Base-by-base conservation (phyloP, 2,888 invertebrate genomes). In the Orchesella flavescens region DNA sequence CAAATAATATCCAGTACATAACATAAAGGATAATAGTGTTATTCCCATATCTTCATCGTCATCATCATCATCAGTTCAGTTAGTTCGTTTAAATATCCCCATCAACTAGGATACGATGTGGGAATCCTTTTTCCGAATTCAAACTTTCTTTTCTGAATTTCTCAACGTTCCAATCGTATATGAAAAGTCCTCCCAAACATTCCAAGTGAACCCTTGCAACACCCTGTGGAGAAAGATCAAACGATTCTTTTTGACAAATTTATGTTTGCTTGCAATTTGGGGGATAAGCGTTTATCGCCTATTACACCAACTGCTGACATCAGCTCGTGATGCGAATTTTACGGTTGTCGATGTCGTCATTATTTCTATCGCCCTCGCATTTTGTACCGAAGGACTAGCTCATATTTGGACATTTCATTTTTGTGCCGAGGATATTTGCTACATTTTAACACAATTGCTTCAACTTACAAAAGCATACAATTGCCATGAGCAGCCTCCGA, bases 191-290 rank as follows among this genome's bases (percentile, higher is more conserved):
- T 44, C 66, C 55, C 73, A 80, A 59, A 66, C 46, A 53, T 80
- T 80, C 17, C 73, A 72, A 66, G 80, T 80, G 24, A 80, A 53
- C 9, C 80, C 80, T n/a, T 80, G 80, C 73, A 80, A 80, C 74
- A 81, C 81, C n/a, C 49, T 61, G 34, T 74, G 81, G 81, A 68
- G 74, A 66, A 81, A 81, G 65, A 81, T 81, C 74, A 81, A 81
- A 81, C 74, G 74, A 61, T 49, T 81, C 43, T 17, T 81, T 68
- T 46, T 81, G 81, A 81, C 81, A 81, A 81, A 81, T 81, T 81
- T 81, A 81, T 74, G 74, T 23, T 57, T 81, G 74, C 68, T 81
- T 57, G 81, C 73, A 68, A 81, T 81, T 74, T 81, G 81, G 81
- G 68, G 74, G 69, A 65, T 81, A 74, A 81, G 81, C 69, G n/a